Evolutionary conservation across 2,797 vertebrate genomes (phyloP).

Genomic region (Coracias cyanogaster): DNA sequence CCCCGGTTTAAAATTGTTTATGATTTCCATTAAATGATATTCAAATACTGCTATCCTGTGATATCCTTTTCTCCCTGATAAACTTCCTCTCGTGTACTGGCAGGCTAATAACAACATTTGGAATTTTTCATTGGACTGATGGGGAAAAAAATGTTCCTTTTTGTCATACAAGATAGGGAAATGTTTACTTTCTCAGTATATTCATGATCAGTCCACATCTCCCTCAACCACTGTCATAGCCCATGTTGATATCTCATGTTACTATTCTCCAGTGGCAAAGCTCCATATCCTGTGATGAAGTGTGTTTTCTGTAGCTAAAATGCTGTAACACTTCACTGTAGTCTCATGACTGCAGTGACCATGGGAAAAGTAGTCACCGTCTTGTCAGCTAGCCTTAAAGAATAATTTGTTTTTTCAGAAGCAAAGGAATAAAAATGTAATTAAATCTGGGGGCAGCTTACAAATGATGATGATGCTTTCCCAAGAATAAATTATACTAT

Average conservation of each 20-base stretch:
- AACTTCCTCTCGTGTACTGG: neutral
- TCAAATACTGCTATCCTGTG: neutral
- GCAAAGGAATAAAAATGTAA: constrained; percentile 1
- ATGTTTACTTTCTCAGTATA: neutral
- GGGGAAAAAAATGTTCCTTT: neutral
- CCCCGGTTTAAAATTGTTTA: neutral
- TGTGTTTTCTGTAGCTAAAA: neutral
- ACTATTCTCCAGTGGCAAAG: neutral
- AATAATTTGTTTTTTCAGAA: neutral
- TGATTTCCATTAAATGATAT: neutral
- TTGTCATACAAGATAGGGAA: neutral
- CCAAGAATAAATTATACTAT: neutral
- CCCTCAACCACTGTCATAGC: neutral
- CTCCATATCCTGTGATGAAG: neutral
- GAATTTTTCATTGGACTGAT: neutral
- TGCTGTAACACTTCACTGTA: neutral
- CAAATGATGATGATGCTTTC: neutral
- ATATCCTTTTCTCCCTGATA: neutral
- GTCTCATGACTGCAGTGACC: neutral
- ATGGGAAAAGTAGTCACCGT: neutral
- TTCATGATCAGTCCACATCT: neutral
- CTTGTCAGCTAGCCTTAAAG: neutral
- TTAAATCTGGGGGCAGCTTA: neutral
- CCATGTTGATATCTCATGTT: neutral
- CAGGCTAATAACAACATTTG: neutral